Percentiles rank a stretch among this genome's conserved stretches.
phyloP scores from a whole-genome alignment of 2,113 vertebrate species.

The Entelurus aequoreus region DNA sequence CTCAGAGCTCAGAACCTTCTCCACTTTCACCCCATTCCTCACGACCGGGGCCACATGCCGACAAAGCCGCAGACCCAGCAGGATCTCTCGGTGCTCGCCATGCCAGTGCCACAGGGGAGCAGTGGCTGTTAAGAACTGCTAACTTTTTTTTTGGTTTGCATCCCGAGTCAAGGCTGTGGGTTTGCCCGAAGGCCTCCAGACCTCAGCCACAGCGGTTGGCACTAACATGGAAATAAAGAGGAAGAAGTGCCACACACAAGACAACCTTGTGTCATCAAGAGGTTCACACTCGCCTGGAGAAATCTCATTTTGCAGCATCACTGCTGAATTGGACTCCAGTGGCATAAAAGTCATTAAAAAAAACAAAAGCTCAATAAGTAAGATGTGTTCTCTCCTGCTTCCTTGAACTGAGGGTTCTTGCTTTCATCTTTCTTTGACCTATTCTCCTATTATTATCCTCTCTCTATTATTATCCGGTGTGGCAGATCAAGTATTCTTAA shows the following conservation, averaged over 20 bases:
- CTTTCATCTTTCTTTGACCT: slow-evolving; percentile 1
- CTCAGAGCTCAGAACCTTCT: slow-evolving; percentile 19
- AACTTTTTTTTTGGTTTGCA: slow-evolving; percentile 49
- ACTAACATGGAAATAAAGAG: slow-evolving; percentile 34
- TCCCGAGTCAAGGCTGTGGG: slow-evolving; percentile 54
- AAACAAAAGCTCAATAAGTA: slow-evolving; percentile 5
- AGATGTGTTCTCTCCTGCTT: not conserved
- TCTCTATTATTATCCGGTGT: not conserved
- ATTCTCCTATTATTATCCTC: slow-evolving; percentile 1
- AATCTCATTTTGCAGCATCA: slow-evolving; percentile 1
- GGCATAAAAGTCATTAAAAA: not conserved
- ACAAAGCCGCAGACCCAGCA: slow-evolving; percentile 66
- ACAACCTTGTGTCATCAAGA: not conserved
- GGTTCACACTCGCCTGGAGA: slow-evolving; percentile 1
- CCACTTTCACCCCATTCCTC: slow-evolving; percentile 23
- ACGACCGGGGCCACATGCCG: slow-evolving; percentile 35
- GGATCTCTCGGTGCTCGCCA: slow-evolving; percentile 61
- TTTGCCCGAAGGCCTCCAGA: slow-evolving; percentile 63
- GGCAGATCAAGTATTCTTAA: too few relatives aligned
- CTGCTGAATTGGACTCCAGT: not conserved
- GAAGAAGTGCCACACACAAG: slow-evolving; percentile 6
- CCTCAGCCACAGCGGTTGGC: slow-evolving; percentile 55
- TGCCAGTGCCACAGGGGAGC: slow-evolving; percentile 63
- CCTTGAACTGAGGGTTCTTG: not conserved
- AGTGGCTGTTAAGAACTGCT: slow-evolving; percentile 56